Conservation (phyloP, 2,113 vertebrate species). For the Epinephelus lanceolatus region DNA sequence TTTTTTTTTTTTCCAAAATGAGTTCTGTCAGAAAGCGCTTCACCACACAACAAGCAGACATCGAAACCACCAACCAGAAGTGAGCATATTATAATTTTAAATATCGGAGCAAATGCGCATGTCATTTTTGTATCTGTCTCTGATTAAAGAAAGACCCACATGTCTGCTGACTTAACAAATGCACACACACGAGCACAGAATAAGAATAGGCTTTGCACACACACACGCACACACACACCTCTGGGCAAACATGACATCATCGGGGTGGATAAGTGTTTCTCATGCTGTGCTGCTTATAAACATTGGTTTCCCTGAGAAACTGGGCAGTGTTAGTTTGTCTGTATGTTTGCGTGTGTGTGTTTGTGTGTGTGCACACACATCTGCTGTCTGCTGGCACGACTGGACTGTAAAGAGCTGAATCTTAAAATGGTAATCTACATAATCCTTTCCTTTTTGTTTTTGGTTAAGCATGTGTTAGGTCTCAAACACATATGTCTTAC, state of each 20-base stretch:
- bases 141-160: slow-evolving; percentile 47
- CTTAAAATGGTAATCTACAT: slow-evolving; percentile 36
- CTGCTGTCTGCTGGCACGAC: slow-evolving; percentile 45
- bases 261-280: slow-evolving; percentile 57
- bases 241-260: slow-evolving; percentile 69
- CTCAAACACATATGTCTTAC: not conserved
- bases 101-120: not conserved
- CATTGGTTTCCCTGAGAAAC: slow-evolving; percentile 70
- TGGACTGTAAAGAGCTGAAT: slow-evolving; percentile 14
- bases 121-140: slow-evolving; percentile 25
- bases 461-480: not conserved
- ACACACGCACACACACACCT: slow-evolving; percentile 53
- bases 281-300: slow-evolving; percentile 61
- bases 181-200: slow-evolving; percentile 18
- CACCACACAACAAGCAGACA: slow-evolving; percentile 20
- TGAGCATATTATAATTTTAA: not conserved
- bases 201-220: slow-evolving; percentile 1
- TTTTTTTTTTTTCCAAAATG: not conserved
- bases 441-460: not conserved
- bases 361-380: slow-evolving; percentile 25
- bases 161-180: slow-evolving; percentile 39
- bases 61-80: slow-evolving; percentile 11
- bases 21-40: not conserved
- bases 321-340: not conserved
- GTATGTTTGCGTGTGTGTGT: not conserved